A percentile compares a stretch with the other conserved stretches of the same genome.
Evolutionary conservation across 2,797 vertebrate species (phyloP).

Genomic region (Ctenopoma multispine): DNA sequence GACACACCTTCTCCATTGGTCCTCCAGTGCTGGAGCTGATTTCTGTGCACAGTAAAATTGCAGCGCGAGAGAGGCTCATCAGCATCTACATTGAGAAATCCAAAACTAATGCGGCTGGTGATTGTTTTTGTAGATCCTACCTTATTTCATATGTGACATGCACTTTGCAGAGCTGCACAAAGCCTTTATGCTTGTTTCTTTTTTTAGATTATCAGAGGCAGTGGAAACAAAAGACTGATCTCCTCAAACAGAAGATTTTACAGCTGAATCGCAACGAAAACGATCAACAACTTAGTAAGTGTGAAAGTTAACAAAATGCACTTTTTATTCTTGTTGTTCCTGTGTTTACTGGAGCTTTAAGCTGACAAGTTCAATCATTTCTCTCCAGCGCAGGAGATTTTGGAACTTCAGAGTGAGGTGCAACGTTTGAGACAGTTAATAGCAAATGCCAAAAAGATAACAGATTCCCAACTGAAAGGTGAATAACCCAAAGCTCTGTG

Average conservation of each 20-base stretch:
- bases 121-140: too few relatives aligned
- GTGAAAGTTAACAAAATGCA: background rate
- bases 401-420: slow-evolving; percentile 27
- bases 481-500: background rate
- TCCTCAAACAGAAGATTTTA: slow-evolving; percentile 52
- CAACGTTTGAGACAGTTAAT: rapidly evolving
- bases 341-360: background rate
- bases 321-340: background rate
- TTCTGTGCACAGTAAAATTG: slow-evolving; percentile 32
- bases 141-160: background rate
- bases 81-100: background rate
- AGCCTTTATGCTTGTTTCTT: background rate
- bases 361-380: background rate
- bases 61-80: slow-evolving; percentile 24
- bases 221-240: background rate
- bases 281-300: slow-evolving; percentile 55
- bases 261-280: slow-evolving; percentile 1
- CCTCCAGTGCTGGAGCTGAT: slow-evolving; percentile 59
- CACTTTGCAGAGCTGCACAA: background rate
- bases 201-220: slow-evolving; percentile 40
- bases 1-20: slow-evolving; percentile 3
- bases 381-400: slow-evolving; percentile 61
- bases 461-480: slow-evolving; percentile 34
- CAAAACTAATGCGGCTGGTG: slow-evolving; percentile 17
- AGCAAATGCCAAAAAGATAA: rapidly evolving